Base-by-base conservation (phyloP, 2,113 vertebrate species). In the Engystomops pustulosus region DNA sequence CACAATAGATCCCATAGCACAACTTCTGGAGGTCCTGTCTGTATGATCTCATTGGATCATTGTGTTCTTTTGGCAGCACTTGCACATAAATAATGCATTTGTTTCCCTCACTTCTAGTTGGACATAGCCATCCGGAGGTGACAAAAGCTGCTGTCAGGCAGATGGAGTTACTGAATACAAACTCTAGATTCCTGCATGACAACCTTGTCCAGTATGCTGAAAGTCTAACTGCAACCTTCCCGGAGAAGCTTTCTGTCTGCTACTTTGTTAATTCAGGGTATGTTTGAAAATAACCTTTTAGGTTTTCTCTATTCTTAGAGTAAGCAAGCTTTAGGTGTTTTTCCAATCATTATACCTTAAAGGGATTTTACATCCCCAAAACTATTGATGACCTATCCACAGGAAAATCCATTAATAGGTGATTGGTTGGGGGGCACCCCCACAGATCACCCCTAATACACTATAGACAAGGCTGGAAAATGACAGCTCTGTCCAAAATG, bases 211-310 rank as follows among this genome's bases (percentile, higher is more conserved):
- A 95, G 68, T 99, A 97, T 0, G 98, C 98, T 0, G 94, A 96
- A 85, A 93, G 92, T 25, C 94, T 99, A 10, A 94, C 95, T 15
- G 94, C 94, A 30, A 98, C 96, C 0, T 91, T 99, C 53, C 98
- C 98, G 0, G 92, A 94, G 79, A 91, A 90, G 68, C 96, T 99
- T 49, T 96, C 95, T 0, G 94, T 99, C 70, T 99, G 96, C 93
- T 99, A 98, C 88, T 98, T 99, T 81, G 97, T 97, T 71, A 99
- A 99, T 87, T 99, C 98, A 0, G 98, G 98, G 98, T 99, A 95
- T 0, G 94, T 91, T 32, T 82, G n/a, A 3, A 9, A 41, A 27
- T n/a, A 32, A 32, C 12, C 11, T 51, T 14, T 51, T 30, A 14
- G 4, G 3, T 4, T 49, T 72, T 30, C 7, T 74, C 25, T 36